phyloP scores from a whole-genome alignment of 2,113 vertebrate genomes.

The Cololabis saira region DNA sequence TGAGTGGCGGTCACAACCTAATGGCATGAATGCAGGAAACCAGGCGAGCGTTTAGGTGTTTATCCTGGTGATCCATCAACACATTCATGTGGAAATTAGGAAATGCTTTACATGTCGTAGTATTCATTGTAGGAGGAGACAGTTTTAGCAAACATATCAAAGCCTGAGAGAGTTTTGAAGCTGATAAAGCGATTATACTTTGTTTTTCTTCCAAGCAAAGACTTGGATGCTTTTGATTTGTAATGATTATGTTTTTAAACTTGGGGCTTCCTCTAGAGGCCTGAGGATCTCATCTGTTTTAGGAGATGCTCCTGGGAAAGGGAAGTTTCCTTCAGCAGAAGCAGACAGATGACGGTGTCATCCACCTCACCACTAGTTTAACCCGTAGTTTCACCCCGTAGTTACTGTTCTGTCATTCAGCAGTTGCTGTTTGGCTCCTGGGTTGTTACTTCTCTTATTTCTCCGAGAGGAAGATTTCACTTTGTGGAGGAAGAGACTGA shows the following conservation, averaged over 20 bases:
- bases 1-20: constrained; percentile 50
- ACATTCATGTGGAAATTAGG: constrained; percentile 27
- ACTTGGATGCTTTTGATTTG: constrained; percentile 23
- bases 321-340: too few species aligned
- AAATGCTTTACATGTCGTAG: constrained; percentile 22
- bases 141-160: constrained; percentile 12
- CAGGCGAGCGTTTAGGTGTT: constrained; percentile 34
- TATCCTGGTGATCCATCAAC: constrained; percentile 23
- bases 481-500: too few species aligned
- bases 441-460: too few species aligned
- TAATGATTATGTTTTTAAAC: constrained; percentile 24
- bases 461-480: too few species aligned
- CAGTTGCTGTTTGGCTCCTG: too few species aligned
- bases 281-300: too few species aligned
- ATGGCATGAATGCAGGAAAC: constrained; percentile 45
- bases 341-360: too few species aligned
- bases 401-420: too few species aligned
- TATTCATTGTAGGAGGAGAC: constrained; percentile 25
- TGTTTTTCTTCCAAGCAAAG: constrained; percentile 42
- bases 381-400: too few species aligned
- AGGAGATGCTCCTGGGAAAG: too few species aligned
- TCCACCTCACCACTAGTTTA: too few species aligned
- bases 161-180: constrained; percentile 17
- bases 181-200: constrained; percentile 48
- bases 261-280: too few species aligned